Percentiles rank a stretch among this genome's conserved stretches.
phyloP scores from a whole-genome alignment of 92 coral and sea anemone genomes.

The Porites divaricata region DNA sequence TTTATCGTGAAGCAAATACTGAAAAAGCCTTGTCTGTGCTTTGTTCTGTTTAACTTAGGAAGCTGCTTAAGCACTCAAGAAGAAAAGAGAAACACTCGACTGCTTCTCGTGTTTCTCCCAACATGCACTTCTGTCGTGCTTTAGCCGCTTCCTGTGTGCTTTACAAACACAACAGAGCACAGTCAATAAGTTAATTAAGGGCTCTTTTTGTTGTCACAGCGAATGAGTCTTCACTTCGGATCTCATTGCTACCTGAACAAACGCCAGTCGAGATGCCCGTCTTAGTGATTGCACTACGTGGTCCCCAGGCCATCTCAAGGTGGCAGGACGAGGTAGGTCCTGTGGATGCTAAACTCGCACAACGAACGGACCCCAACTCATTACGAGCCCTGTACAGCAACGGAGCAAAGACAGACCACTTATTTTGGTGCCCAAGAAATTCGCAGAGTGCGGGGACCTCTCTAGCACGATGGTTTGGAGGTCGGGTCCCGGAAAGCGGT shows the following conservation, averaged over 20 bases:
- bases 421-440: conserved; percentile 94
- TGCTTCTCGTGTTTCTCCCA: too few species aligned
- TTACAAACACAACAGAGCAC: too few species aligned
- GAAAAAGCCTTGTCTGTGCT: too few species aligned
- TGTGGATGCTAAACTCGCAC: conserved; percentile 78
- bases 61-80: too few species aligned
- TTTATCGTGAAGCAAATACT: too few species aligned
- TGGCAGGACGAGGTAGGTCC: conserved; percentile 95
- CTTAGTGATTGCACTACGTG: conserved; percentile 84
- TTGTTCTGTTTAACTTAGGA: too few species aligned
- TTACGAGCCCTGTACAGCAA: conserved; percentile 86
- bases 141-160: too few species aligned
- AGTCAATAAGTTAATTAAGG: not conserved
- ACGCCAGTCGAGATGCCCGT: conserved; percentile 42
- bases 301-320: conserved; percentile 77
- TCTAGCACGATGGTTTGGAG: conserved; percentile 96
- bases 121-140: too few species aligned
- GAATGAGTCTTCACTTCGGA: not conserved
- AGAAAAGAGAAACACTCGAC: too few species aligned
- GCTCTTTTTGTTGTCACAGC: conserved; percentile 1
- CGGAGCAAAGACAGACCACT: conserved; percentile 75
- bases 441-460: conserved; percentile 67
- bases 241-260: not conserved
- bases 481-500: conserved; percentile 85
- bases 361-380: conserved; percentile 85